Evolutionary conservation across 2,113 vertebrate genomes (phyloP), one percentile per base, ranked within the genome.

Genomic region (Saccopteryx leptura): DNA sequence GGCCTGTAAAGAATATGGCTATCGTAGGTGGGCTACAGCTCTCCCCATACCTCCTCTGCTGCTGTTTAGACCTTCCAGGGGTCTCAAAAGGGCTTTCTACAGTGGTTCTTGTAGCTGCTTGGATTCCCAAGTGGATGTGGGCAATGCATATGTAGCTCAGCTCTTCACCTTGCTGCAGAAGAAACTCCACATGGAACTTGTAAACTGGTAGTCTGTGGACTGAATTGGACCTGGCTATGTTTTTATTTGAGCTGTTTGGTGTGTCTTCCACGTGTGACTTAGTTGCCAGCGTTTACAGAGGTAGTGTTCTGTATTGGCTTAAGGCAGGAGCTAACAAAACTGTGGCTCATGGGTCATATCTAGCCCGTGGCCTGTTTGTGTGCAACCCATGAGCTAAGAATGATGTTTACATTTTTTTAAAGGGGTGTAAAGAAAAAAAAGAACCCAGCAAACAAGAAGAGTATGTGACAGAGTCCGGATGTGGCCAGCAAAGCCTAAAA

Each of bases 381-480:
- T 76, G 23, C 14, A 86, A 33, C 58, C 75, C 4, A 0, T 4
- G 69, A 91, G 63, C 74, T 60, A 17, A 66, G 83, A 75, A 74
- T 23, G 65, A 48, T 63, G 79, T 84, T 91, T 72, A 46, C 31
- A 11, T 75, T 94, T 94, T 94, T 79, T 89, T 23, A 79, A 74
- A 88, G 39, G 4, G 0, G 68, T 81, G 26, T 83, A 24, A 63
- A 54, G 84, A 15, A 11, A 26, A 46, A 54, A 74, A 84, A 31
- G 83, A 24, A 46, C 54, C 75, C 0, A 10, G 33, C n/a, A 76
- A 46, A 50, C 65, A 31, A 58, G 52, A 58, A 54, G 54, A 75
- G 10, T 54, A 2, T 46, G 65, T 9, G 8, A 7, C 66, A 65
- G 95, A 86, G 86, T 9, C 39, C 2, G 65, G 88, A 65, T 48